Base-by-base conservation (phyloP, 2,888 invertebrate genomes). In the Eupithecia tripunctaria region DNA sequence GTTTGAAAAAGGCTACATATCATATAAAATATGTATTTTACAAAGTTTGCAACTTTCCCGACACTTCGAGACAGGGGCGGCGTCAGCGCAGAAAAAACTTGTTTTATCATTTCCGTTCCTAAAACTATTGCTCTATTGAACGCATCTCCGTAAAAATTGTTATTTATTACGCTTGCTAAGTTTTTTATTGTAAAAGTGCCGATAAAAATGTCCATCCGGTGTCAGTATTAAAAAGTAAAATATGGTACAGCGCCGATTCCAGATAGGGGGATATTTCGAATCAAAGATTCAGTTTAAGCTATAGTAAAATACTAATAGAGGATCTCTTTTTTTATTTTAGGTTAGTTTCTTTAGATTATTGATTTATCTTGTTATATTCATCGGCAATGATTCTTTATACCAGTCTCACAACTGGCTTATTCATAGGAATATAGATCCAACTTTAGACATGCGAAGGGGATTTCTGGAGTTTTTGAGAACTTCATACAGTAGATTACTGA, bases 81-180 rank as follows among this genome's bases (percentile, higher is more conserved):
- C 88, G 89, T 79, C 86, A 84, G 84, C 78, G 88, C 83, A 89
- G 85, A 89, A 89, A 91, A 91, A 94, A 92, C 88, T 92, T 93
- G 90, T 92, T 92, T 93, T 91, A 93, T 92, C 92, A 92, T 93
- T 93, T 94, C 94, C 94, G 88, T 88, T 91, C 78, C 77, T 82
- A 84, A 85, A 86, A 87, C 82, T 85, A 86, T 88, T 82, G 84
- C 82, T 82, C 82, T 85, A 85, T 88, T 82, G 90, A 89, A 89
- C 87, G 87, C 88, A 82, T 81, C 81, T 82, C 88, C 85, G 86
- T 86, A 86, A 91, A 89, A 93, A 89, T 77, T 86, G 83, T 92
- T 91, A 93, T 94, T 94, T 94, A 94, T 90, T 81, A 82, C 86
- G 84, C 84, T 89, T 90, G 85, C 88, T 88, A 81, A 88, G 82